These are phyloP conservation scores for Epinephelus cyanopodus DNA, from an alignment of 2,113 vertebrate genomes.

Conservation along the genomic window DNA sequence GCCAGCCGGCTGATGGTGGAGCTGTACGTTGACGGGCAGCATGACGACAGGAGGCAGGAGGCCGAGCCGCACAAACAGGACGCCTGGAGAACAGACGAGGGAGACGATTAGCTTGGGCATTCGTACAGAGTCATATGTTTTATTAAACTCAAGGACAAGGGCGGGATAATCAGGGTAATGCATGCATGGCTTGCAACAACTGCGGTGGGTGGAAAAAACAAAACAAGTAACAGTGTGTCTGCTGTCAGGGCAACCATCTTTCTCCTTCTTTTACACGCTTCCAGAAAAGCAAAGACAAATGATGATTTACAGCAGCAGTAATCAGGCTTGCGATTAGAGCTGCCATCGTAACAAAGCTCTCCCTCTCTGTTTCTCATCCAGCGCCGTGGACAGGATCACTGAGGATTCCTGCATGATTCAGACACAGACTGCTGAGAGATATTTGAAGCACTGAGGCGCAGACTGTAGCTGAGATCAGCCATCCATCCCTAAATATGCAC, in stretches of 20 bases:
- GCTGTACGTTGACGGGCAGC: slow-evolving; percentile 91
- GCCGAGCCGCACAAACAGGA: slow-evolving; percentile 95
- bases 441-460: slow-evolving; percentile 28
- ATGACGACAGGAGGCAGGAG: slow-evolving; percentile 90
- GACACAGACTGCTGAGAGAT: slow-evolving; percentile 25
- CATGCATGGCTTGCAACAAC: slow-evolving; percentile 43
- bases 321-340: slow-evolving; percentile 32
- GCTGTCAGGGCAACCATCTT: slow-evolving; percentile 35
- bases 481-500: slow-evolving; percentile 35
- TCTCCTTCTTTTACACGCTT: slow-evolving; percentile 3
- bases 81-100: slow-evolving; percentile 75
- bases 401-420: slow-evolving; percentile 37
- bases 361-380: not conserved
- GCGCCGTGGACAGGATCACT: not conserved
- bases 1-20: slow-evolving; percentile 91
- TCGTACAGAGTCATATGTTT: slow-evolving; percentile 14
- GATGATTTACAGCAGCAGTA: slow-evolving; percentile 13
- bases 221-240: slow-evolving; percentile 21
- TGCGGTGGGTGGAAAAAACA: not conserved
- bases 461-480: slow-evolving; percentile 24
- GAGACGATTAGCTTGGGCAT: slow-evolving; percentile 12
- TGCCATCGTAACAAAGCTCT: slow-evolving; percentile 24
- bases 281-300: slow-evolving; percentile 19
- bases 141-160: not conserved
- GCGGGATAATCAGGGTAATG: slow-evolving; percentile 50